A percentile compares a stretch with the other conserved stretches of the same genome.
Evolutionary conservation across 2,113 vertebrate genomes (phyloP).

Genomic region (Phaethon lepturus): DNA sequence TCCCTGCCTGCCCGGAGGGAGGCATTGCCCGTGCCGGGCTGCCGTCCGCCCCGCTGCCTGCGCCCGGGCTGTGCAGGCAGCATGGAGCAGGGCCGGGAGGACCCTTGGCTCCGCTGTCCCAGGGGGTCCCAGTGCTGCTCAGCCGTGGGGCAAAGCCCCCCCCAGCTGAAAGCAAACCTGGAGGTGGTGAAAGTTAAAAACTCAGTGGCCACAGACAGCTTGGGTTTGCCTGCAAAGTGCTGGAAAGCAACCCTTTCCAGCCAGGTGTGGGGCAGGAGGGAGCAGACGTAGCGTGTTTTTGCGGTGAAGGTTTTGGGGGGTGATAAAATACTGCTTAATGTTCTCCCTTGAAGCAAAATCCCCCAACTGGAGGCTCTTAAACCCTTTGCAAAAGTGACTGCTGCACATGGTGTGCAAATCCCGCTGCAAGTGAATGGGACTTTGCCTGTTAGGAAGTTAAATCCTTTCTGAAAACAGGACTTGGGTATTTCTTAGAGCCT

Average conservation of each 20-base stretch:
- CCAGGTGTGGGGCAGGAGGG: background rate
- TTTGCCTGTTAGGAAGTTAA: background rate
- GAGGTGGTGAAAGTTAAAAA: background rate
- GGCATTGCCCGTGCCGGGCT: background rate
- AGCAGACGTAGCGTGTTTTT: accelerated
- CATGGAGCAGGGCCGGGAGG: background rate
- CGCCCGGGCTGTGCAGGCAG: background rate
- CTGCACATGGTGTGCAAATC: background rate
- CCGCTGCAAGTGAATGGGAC: background rate
- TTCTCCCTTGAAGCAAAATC: background rate
- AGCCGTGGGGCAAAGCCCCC: background rate
- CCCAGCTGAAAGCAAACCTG: background rate
- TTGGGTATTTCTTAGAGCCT: background rate
- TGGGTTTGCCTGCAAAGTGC: background rate
- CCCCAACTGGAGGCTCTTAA: background rate
- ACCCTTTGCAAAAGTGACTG: background rate
- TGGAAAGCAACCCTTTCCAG: background rate
- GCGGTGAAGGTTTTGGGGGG: accelerated
- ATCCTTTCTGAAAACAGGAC: background rate
- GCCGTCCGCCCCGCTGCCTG: background rate
- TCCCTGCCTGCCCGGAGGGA: background rate
- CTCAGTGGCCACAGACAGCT: background rate
- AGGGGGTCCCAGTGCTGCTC: background rate
- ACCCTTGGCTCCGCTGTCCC: background rate
- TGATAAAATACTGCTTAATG: background rate